Evolutionary conservation across 2,113 vertebrate genomes (phyloP).

Genomic region (Potamarius usumacintae): DNA sequence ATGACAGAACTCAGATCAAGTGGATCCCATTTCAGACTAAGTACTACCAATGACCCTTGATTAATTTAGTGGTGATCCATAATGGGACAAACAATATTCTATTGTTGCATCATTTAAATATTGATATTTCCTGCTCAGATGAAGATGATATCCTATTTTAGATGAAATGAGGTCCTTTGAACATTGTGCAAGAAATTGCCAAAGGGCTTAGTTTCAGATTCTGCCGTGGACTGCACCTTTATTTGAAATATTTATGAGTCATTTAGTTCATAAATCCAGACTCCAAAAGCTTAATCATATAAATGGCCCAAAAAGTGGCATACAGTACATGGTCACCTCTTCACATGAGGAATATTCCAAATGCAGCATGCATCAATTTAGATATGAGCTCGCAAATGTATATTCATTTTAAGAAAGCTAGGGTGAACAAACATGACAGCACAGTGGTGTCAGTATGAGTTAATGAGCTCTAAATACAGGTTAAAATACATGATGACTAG

Average conservation of each 20-base stretch:
- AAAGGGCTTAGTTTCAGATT: neutral
- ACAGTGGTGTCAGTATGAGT: neutral
- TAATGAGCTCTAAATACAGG: neutral
- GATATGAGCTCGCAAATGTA: neutral
- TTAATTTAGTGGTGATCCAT: slow-evolving; percentile 51
- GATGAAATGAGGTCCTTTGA: neutral
- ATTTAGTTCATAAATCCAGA: slow-evolving; percentile 6
- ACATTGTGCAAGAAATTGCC: neutral
- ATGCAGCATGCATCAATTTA: neutral
- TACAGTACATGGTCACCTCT: neutral
- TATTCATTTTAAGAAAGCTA: neutral
- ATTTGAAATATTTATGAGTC: slow-evolving; percentile 14
- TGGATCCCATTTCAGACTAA: slow-evolving; percentile 52
- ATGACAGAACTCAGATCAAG: slow-evolving; percentile 60
- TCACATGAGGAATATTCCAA: neutral
- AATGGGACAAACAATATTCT: slow-evolving; percentile 54
- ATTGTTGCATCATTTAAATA: slow-evolving; percentile 50
- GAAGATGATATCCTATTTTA: slow-evolving; percentile 2
- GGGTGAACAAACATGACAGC: neutral
- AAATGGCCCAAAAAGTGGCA: neutral
- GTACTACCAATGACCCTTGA: slow-evolving; percentile 53
- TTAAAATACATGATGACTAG: slow-evolving; percentile 21
- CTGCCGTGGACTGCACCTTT: neutral
- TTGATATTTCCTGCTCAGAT: slow-evolving; percentile 31
- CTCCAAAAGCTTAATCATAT: neutral